These are phyloP conservation scores for Lepisosteus osseus DNA, from an alignment of 2,113 vertebrate species.

Conservation along the genomic window DNA sequence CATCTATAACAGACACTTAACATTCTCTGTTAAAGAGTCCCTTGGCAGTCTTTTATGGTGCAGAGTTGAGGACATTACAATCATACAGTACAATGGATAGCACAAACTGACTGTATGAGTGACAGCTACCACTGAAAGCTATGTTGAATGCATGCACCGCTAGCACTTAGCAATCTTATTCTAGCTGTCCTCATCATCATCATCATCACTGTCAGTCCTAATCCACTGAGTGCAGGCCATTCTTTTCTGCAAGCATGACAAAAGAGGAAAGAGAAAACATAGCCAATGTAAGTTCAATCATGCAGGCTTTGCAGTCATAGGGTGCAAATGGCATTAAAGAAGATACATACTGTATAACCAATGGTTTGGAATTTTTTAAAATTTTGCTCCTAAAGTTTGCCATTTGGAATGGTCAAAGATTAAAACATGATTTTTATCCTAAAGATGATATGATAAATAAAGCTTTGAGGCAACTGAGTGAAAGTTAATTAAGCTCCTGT, in stretches of 20 bases:
- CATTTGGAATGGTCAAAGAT: too few species aligned
- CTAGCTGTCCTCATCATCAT: conserved; percentile 68
- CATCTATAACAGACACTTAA: too few species aligned
- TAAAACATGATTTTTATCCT: too few species aligned
- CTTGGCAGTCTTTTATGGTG: background rate
- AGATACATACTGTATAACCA: too few species aligned
- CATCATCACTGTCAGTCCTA: conserved; percentile 72
- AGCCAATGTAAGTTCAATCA: conserved; percentile 49
- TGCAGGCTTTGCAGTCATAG: conserved; percentile 34
- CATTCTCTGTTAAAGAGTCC: conserved; percentile 10
- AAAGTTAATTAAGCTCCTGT: too few species aligned
- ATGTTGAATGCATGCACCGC: conserved; percentile 42
- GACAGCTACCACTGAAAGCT: conserved; percentile 30
- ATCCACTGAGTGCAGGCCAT: conserved; percentile 73
- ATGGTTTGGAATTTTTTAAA: too few species aligned
- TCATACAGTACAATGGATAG: background rate
- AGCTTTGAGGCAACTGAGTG: too few species aligned
- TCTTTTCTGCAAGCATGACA: conserved; percentile 85
- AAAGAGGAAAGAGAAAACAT: conserved; percentile 64
- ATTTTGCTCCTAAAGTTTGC: too few species aligned
- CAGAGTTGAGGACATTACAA: background rate
- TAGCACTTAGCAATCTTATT: conserved; percentile 33
- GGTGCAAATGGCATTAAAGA: too few species aligned
- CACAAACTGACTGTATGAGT: conserved; percentile 1
- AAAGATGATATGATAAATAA: too few species aligned